phyloP scores from a whole-genome alignment of 1,140 invertebrate species.

The Metopolophium dirhodum region DNA sequence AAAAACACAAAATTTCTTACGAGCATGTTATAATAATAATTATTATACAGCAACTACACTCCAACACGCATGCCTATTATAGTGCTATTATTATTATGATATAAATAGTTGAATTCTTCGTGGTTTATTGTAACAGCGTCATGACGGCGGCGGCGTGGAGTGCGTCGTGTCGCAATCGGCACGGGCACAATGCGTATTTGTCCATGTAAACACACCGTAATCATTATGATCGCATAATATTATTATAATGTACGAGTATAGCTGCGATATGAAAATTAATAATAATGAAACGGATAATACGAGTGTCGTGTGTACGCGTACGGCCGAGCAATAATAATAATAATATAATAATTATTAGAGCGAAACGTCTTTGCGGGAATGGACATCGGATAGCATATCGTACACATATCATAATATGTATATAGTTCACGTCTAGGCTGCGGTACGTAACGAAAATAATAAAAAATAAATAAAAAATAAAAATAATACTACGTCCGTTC shows the following conservation, averaged over 20 bases:
- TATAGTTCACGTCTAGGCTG: background rate
- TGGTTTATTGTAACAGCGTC: background rate
- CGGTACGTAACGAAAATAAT: background rate
- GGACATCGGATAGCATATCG: background rate
- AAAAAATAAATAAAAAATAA: too few relatives aligned
- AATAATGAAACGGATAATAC: constrained; percentile 16
- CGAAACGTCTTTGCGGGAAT: constrained; percentile 42
- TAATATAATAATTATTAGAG: constrained; percentile 50
- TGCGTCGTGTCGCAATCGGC: background rate
- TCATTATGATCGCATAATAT: constrained; percentile 18
- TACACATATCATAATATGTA: background rate
- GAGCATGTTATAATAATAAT: too few relatives aligned
- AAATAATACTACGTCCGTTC: background rate
- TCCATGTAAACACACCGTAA: constrained; percentile 30
- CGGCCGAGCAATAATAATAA: background rate
- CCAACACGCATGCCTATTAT: background rate
- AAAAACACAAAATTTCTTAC: background rate
- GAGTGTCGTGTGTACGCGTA: constrained; percentile 2
- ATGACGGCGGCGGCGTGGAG: background rate
- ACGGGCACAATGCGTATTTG: constrained; percentile 1
- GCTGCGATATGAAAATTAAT: background rate
- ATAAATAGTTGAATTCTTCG: constrained; percentile 10
- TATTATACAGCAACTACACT: background rate
- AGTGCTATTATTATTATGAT: background rate
- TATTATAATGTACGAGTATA: background rate